These are phyloP conservation scores for Oreochromis aureus DNA, from an alignment of 2,113 vertebrate genomes.

Conservation along the genomic window DNA sequence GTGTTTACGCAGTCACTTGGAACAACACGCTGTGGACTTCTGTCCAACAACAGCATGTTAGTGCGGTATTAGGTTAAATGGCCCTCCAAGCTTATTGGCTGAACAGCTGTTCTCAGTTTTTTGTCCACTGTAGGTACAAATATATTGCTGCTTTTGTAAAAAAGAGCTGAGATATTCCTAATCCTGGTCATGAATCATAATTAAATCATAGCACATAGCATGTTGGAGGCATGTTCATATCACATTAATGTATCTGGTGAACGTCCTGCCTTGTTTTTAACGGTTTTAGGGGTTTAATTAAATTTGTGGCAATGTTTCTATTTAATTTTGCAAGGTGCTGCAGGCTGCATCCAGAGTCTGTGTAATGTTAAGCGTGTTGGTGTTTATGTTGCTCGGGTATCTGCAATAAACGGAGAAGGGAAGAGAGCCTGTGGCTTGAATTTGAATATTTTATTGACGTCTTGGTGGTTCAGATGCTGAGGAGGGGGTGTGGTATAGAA, in stretches of 20 bases:
- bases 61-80: slow-evolving; percentile 31
- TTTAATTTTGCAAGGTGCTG: slow-evolving; percentile 19
- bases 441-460: not conserved
- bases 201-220: not conserved
- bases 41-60: slow-evolving; percentile 8
- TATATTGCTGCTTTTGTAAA: not conserved
- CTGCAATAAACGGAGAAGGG: not conserved
- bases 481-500: not conserved
- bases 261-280: not conserved
- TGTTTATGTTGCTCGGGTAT: not conserved
- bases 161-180: not conserved
- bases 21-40: not conserved
- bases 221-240: not conserved
- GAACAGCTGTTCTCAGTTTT: not conserved
- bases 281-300: slow-evolving; percentile 26
- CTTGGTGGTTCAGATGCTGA: not conserved
- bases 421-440: not conserved
- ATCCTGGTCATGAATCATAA: not conserved
- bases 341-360: not conserved
- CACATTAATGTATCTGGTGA: not conserved
- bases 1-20: slow-evolving; percentile 40
- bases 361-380: not conserved
- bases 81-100: slow-evolving; percentile 30
- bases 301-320: not conserved
- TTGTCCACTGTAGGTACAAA: not conserved